phyloP scores from a whole-genome alignment of 2,888 invertebrate species.

The Euplagia quadripunctaria region DNA sequence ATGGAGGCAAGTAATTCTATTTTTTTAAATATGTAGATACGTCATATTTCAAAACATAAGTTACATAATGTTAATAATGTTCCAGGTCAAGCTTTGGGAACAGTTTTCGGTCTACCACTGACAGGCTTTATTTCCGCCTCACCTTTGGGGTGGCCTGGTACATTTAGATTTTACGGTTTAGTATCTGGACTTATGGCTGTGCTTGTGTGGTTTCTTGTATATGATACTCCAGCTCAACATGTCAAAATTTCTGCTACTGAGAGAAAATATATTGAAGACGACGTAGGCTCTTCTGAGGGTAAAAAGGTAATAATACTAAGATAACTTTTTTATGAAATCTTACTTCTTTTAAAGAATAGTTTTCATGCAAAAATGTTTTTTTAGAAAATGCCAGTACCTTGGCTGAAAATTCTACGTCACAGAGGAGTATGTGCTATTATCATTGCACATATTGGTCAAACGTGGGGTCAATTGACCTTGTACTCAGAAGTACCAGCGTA shows the following conservation, averaged over 20 bases:
- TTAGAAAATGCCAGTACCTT: constrained; percentile 88
- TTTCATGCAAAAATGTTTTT: constrained; percentile 11
- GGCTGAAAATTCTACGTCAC: constrained; percentile 90
- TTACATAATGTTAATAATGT: neutral
- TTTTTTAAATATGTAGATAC: neutral
- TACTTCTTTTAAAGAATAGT: too few species aligned
- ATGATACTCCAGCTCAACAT: constrained; percentile 90
- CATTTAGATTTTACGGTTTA: constrained; percentile 92
- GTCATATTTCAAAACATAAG: neutral
- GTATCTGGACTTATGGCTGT: constrained; percentile 87
- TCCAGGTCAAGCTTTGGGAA: constrained; percentile 92
- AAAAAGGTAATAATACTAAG: constrained; percentile 58
- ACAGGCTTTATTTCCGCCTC: constrained; percentile 92
- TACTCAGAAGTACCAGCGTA: constrained; percentile 85
- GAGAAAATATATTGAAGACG: constrained; percentile 90
- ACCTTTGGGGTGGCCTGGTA: constrained; percentile 91
- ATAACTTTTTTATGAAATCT: too few species aligned
- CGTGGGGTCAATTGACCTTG: constrained; percentile 94
- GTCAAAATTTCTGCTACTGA: constrained; percentile 89
- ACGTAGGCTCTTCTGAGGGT: constrained; percentile 81
- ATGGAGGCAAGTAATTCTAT: constrained; percentile 61
- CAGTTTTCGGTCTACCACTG: constrained; percentile 91
- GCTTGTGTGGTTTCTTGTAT: constrained; percentile 87
- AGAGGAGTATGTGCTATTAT: constrained; percentile 82
- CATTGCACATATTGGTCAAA: constrained; percentile 89